These are phyloP conservation scores for Cryptus armator DNA, from an alignment of 2,888 invertebrate genomes.

Conservation along the genomic window DNA sequence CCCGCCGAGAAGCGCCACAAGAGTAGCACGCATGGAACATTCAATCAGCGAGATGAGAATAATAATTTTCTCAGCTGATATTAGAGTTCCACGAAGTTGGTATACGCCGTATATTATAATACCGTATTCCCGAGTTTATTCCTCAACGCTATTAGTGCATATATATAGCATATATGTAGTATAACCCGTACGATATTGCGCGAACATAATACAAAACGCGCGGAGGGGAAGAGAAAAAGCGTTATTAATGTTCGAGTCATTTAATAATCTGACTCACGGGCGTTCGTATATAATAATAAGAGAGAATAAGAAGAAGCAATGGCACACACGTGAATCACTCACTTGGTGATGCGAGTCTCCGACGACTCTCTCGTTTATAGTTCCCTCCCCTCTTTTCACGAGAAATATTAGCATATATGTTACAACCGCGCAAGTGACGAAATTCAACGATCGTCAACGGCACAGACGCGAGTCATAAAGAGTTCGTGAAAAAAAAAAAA, in stretches of 20 bases:
- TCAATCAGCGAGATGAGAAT: constrained; percentile 65
- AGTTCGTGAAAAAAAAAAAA: constrained; percentile 37
- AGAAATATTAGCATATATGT: constrained; percentile 49
- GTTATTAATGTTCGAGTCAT: constrained; percentile 67
- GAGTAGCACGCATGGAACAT: constrained; percentile 58
- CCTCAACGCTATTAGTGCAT: constrained; percentile 35
- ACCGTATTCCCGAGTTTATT: constrained; percentile 26
- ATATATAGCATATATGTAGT: background rate
- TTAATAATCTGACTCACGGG: constrained; percentile 71
- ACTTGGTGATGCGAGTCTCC: constrained; percentile 47
- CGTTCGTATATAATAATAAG: constrained; percentile 46
- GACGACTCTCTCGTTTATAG: constrained; percentile 46
- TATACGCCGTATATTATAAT: constrained; percentile 29
- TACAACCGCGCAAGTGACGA: constrained; percentile 40
- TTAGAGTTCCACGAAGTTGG: constrained; percentile 57
- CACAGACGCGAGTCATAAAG: constrained; percentile 27
- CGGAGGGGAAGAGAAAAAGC: constrained; percentile 43
- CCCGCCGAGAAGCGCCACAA: constrained; percentile 56
- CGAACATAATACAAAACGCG: background rate
- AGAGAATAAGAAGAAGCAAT: constrained; percentile 37
- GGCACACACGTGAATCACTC: constrained; percentile 65
- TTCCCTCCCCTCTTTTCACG: constrained; percentile 2
- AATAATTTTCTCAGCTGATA: constrained; percentile 62
- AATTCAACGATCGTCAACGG: constrained; percentile 45
- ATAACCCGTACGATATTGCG: constrained; percentile 20